Evolutionary conservation across 2,113 vertebrate genomes (phyloP).

Genomic region (Progne subis): DNA sequence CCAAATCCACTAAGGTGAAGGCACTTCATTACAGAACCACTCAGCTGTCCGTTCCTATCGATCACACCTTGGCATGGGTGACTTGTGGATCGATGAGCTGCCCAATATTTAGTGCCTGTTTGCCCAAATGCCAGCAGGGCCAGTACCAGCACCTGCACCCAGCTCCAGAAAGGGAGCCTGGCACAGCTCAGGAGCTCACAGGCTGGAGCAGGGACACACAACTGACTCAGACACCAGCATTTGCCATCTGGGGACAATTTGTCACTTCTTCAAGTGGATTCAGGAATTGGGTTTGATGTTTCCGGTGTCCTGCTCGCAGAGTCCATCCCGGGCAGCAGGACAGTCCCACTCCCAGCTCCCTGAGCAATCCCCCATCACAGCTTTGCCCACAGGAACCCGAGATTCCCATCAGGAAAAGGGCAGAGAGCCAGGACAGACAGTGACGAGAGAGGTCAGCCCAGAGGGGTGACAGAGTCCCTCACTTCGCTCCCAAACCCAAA

Average conservation of each 20-base stretch:
- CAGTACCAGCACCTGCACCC: not conserved
- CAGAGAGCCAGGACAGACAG: not conserved
- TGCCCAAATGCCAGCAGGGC: conserved; percentile 27
- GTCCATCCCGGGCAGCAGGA: not conserved
- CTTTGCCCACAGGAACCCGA: not conserved
- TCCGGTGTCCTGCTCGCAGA: not conserved
- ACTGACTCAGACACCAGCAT: accelerated
- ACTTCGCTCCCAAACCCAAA: not conserved
- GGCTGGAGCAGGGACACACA: not conserved
- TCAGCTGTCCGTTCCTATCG: conserved; percentile 74
- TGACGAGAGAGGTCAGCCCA: not conserved
- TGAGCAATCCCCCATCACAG: not conserved
- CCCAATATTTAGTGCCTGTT: conserved; percentile 66
- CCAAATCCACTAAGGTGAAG: conserved; percentile 60
- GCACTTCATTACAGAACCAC: conserved; percentile 74
- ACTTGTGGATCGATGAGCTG: conserved; percentile 71
- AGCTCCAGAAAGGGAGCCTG: not conserved
- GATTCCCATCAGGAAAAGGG: not conserved
- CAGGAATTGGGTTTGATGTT: not conserved
- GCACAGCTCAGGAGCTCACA: not conserved
- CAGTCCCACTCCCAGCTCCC: not conserved
- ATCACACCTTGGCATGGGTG: conserved; percentile 67
- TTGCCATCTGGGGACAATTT: not conserved
- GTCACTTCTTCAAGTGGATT: not conserved
- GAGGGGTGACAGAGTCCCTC: not conserved